Evolutionary conservation across 30 jellyfish, hydroid and myxozoan species (phyloP).

Genomic region (Turritopsis rubra): DNA sequence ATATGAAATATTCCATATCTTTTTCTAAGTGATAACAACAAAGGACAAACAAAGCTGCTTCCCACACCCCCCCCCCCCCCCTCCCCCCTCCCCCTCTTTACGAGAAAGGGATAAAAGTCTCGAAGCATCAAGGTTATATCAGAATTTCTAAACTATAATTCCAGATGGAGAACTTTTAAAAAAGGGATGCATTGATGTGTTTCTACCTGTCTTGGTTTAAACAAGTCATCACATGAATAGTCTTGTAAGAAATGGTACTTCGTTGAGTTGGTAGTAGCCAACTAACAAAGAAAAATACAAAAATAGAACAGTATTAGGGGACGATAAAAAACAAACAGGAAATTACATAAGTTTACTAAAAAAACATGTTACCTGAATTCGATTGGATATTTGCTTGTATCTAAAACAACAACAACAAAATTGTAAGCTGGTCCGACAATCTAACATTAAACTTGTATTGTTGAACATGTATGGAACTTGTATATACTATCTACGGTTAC

Average conservation of each 20-base stretch:
- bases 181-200: background rate
- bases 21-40: no score
- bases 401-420: constrained; percentile 1
- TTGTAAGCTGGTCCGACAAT: background rate
- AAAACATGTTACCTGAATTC: background rate
- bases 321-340: background rate
- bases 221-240: background rate
- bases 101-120: no score
- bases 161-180: no score
- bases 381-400: background rate
- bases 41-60: no score
- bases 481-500: no score
- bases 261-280: constrained; percentile 3
- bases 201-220: background rate
- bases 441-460: no score
- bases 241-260: background rate
- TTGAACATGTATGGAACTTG: no score
- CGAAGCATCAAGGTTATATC: no score
- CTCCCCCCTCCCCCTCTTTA: no score
- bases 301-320: background rate
- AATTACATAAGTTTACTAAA: no score
- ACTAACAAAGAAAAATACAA: background rate
- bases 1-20: constrained; percentile 26
- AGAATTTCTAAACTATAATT: no score
- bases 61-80: no score